Conservation (phyloP, 2,113 vertebrate genomes). For the Mobula birostris region DNA sequence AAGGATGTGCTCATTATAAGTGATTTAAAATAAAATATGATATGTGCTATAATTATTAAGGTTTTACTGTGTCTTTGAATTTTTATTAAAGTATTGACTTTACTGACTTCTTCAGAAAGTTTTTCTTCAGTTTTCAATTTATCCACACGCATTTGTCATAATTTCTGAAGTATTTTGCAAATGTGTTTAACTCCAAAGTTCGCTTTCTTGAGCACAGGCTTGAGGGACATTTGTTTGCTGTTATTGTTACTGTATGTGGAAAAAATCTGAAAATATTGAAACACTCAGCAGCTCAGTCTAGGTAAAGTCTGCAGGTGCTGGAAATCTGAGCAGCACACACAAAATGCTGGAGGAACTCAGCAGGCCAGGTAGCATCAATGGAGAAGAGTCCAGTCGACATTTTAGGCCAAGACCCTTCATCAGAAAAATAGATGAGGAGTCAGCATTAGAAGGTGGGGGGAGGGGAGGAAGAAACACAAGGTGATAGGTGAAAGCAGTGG, state of each 20-base stretch:
- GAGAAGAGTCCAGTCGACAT: too few species aligned
- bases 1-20: neutral
- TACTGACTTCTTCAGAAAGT: neutral
- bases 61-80: neutral
- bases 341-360: too few species aligned
- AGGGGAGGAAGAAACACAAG: too few species aligned
- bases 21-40: neutral
- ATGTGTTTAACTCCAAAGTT: neutral
- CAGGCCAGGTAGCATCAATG: too few species aligned
- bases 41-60: neutral
- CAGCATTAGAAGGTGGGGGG: too few species aligned
- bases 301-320: too few species aligned
- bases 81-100: neutral
- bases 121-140: neutral
- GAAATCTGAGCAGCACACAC: too few species aligned
- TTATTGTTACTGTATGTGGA: neutral
- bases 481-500: too few species aligned
- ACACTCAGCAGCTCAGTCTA: too few species aligned
- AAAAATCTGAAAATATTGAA: too few species aligned
- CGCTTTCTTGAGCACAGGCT: neutral
- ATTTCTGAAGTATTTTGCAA: neutral
- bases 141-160: neutral
- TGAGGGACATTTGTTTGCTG: neutral
- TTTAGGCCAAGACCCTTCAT: too few species aligned
- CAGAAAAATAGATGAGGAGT: too few species aligned